Evolutionary conservation across 2,797 vertebrate genomes (phyloP).

Genomic region (Ciconia nigra): DNA sequence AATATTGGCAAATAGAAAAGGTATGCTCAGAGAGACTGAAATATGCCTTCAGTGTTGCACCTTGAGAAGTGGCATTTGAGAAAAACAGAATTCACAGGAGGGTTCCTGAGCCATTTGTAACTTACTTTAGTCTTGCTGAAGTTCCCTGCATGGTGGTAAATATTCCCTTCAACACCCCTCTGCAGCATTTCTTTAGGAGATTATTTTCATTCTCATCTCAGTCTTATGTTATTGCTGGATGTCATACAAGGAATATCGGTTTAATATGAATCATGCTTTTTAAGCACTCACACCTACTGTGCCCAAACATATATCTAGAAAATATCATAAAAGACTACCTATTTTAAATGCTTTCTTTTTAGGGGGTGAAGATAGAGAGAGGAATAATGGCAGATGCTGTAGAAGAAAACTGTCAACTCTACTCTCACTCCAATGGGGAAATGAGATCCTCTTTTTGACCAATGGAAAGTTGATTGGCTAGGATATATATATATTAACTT

Average conservation of each 20-base stretch:
- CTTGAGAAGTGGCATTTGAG: neutral
- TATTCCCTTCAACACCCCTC: neutral
- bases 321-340: neutral
- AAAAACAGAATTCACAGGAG: neutral
- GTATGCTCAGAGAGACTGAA: neutral
- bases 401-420: neutral
- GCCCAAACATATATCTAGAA: neutral
- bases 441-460: neutral
- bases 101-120: neutral
- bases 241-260: neutral
- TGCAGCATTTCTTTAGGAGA: neutral
- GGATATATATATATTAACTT: neutral
- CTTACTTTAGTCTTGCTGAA: neutral
- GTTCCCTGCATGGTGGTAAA: neutral
- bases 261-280: conserved; percentile 9
- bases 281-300: neutral
- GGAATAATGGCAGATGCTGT: neutral
- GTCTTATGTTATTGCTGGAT: neutral
- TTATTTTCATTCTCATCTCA: neutral
- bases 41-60: neutral
- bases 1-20: neutral
- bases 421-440: neutral
- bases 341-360: neutral
- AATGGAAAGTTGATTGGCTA: neutral
- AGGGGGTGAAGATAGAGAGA: neutral